Evolutionary conservation across 2,113 vertebrate genomes (phyloP).

Genomic region (Casuarius casuarius): DNA sequence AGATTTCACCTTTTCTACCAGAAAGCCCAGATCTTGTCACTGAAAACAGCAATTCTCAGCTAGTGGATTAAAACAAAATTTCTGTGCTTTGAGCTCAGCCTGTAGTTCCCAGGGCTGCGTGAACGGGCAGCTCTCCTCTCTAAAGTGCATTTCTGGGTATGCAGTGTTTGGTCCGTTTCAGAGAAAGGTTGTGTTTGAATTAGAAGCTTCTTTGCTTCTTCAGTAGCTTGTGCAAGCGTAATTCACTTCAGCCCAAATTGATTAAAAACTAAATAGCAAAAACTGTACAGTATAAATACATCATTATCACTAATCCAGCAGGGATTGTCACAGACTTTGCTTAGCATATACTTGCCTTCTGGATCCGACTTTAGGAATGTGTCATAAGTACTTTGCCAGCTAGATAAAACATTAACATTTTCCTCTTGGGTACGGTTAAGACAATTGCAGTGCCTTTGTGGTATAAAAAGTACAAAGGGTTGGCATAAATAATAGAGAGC

Average conservation of each 20-base stretch:
- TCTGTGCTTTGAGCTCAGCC: neutral
- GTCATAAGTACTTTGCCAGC: neutral
- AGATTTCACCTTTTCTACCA: neutral
- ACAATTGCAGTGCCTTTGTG: neutral
- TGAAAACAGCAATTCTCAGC: fast-evolving
- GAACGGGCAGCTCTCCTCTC: neutral
- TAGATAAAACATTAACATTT: neutral
- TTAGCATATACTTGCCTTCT: neutral
- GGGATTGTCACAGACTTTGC: neutral
- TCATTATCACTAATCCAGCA: neutral
- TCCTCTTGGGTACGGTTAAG: neutral
- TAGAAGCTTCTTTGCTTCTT: no score
- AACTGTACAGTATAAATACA: neutral
- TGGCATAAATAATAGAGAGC: neutral
- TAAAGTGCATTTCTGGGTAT: neutral
- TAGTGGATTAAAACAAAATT: neutral
- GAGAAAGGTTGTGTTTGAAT: no score
- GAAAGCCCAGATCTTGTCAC: neutral
- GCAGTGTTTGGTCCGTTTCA: neutral
- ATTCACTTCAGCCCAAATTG: neutral
- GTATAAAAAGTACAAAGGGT: neutral
- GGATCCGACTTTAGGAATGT: neutral
- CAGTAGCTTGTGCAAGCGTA: no score
- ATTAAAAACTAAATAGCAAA: neutral
- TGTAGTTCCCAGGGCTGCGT: neutral